phyloP scores from a whole-genome alignment of 2,113 vertebrate species.

The Burhinus oedicnemus region DNA sequence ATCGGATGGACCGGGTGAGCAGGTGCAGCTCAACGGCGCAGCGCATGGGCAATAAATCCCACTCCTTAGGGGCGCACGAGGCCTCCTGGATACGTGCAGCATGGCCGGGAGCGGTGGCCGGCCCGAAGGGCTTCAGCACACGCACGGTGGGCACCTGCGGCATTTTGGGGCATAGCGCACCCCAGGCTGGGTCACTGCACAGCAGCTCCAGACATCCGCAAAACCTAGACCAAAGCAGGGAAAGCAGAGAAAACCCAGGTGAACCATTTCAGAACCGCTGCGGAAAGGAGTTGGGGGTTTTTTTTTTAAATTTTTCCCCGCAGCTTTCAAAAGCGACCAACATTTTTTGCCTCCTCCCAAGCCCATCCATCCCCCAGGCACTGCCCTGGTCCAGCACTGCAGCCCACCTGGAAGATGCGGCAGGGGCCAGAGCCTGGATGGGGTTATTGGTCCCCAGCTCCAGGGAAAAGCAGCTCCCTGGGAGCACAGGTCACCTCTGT shows the following conservation, averaged over 20 bases:
- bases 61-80: fast-evolving
- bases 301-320: too few species aligned
- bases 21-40: fast-evolving
- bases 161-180: fast-evolving
- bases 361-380: background rate
- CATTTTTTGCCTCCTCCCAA: background rate
- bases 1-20: fast-evolving
- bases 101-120: fast-evolving
- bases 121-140: background rate
- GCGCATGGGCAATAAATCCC: background rate
- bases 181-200: background rate
- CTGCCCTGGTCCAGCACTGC: too few species aligned
- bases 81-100: fast-evolving
- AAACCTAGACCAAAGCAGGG: background rate
- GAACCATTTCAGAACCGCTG: background rate
- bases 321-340: too few species aligned
- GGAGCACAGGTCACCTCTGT: background rate
- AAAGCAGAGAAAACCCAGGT: background rate
- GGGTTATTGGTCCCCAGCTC: background rate
- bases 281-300: background rate
- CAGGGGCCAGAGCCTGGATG: background rate
- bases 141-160: background rate
- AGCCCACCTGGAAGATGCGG: background rate
- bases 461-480: background rate
- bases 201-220: background rate